phyloP scores from a whole-genome alignment of 2,888 invertebrate genomes.

The Cryptocheilus praepositus region DNA sequence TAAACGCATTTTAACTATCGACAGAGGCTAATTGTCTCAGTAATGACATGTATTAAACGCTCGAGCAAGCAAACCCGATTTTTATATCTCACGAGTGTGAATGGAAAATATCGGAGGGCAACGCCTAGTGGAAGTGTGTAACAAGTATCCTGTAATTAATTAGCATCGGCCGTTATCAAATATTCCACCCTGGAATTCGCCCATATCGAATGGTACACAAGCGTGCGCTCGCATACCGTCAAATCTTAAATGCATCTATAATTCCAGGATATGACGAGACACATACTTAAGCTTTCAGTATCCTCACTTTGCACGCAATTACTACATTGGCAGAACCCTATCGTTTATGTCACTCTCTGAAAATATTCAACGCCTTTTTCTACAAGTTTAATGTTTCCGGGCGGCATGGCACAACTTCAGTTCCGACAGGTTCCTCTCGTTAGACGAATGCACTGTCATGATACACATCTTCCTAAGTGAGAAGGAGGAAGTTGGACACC shows the following conservation, averaged over 20 bases:
- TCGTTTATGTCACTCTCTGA: conserved; percentile 10
- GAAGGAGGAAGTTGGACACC: no score
- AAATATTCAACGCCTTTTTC: conserved; percentile 29
- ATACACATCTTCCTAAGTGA: no score
- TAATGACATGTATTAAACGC: no score
- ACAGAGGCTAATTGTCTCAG: no score
- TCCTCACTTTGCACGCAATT: conserved; percentile 37
- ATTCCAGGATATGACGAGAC: conserved; percentile 42
- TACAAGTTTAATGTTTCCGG: conserved; percentile 40
- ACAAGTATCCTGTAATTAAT: conserved; percentile 14
- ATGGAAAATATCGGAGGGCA: no score
- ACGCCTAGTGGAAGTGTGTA: neutral
- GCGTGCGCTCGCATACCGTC: conserved; percentile 32
- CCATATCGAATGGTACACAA: conserved; percentile 17
- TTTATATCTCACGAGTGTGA: no score
- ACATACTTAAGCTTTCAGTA: conserved; percentile 50
- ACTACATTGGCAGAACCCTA: conserved; percentile 28
- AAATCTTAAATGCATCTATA: conserved; percentile 28
- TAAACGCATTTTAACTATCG: no score
- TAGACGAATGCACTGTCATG: no score
- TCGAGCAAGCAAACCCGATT: no score
- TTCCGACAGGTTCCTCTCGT: no score
- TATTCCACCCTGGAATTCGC: conserved; percentile 15
- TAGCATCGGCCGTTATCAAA: conserved; percentile 19
- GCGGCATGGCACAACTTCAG: conserved; percentile 3